These are phyloP conservation scores for Lampris megalopsis DNA, from an alignment of 2,113 vertebrate genomes.

Conservation along the genomic window DNA sequence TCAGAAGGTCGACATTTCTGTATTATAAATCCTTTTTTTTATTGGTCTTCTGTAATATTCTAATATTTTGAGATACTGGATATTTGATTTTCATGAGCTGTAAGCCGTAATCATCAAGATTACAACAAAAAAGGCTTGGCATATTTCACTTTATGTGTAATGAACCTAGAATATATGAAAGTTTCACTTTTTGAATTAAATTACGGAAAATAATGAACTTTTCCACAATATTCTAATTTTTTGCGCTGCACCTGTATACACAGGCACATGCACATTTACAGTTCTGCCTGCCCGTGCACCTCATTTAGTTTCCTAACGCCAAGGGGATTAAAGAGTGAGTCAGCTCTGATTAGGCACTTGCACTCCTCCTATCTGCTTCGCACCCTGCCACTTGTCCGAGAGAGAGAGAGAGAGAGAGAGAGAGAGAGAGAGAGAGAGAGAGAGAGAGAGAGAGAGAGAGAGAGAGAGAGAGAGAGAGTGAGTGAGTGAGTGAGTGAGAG, in stretches of 20 bases:
- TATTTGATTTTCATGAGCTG: too few species aligned
- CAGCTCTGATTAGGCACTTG: constrained; percentile 4
- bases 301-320: not conserved
- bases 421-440: not conserved
- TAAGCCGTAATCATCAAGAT: too few species aligned
- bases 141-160: too few species aligned
- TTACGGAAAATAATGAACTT: too few species aligned
- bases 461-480: constrained; percentile 5
- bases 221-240: too few species aligned
- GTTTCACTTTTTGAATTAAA: too few species aligned
- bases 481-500: not conserved
- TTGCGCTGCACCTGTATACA: not conserved
- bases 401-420: not conserved
- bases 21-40: too few species aligned
- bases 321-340: constrained; percentile 17
- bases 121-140: too few species aligned
- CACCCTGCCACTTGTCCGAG: constrained; percentile 35
- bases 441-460: constrained; percentile 2
- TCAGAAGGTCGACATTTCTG: too few species aligned
- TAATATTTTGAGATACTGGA: too few species aligned
- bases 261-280: not conserved
- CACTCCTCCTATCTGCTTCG: constrained; percentile 32
- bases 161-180: too few species aligned
- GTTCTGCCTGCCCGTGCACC: not conserved
- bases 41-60: too few species aligned